These are phyloP conservation scores for Nomada hirtipes DNA, from an alignment of 2,888 invertebrate genomes.

Conservation along the genomic window DNA sequence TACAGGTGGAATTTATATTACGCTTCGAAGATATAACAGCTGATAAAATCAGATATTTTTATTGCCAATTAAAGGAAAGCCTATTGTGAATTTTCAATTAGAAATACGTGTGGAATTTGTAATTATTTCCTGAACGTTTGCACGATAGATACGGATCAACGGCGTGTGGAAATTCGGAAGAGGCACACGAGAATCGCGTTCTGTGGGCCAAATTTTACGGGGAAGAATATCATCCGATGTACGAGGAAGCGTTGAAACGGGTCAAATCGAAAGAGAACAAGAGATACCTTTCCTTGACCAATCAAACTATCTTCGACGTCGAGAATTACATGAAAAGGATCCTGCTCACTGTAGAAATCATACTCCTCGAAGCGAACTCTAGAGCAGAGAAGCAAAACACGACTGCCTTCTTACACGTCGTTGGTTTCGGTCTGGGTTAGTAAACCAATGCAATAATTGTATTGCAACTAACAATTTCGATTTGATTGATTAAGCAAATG, in stretches of 20 bases:
- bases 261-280: conserved; percentile 77
- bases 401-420: conserved; percentile 88
- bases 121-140: background rate
- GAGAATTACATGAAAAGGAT: conserved; percentile 82
- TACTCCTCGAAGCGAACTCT: conserved; percentile 87
- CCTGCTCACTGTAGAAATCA: conserved; percentile 85
- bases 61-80: background rate
- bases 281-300: conserved; percentile 75
- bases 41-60: too few relatives aligned
- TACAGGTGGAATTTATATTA: too few relatives aligned
- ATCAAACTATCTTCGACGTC: conserved; percentile 80
- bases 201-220: conserved; percentile 82
- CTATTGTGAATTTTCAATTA: background rate
- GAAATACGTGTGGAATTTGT: background rate
- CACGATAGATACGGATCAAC: conserved; percentile 74
- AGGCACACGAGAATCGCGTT: conserved; percentile 71
- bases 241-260: conserved; percentile 75
- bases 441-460: background rate
- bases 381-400: conserved; percentile 85
- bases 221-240: conserved; percentile 77
- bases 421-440: conserved; percentile 86
- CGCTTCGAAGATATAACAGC: too few relatives aligned
- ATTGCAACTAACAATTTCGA: too few relatives aligned
- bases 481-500: background rate
- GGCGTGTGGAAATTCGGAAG: conserved; percentile 69